These are phyloP conservation scores for Polyommatus icarus DNA, from an alignment of 2,888 invertebrate genomes.

Conservation along the genomic window DNA sequence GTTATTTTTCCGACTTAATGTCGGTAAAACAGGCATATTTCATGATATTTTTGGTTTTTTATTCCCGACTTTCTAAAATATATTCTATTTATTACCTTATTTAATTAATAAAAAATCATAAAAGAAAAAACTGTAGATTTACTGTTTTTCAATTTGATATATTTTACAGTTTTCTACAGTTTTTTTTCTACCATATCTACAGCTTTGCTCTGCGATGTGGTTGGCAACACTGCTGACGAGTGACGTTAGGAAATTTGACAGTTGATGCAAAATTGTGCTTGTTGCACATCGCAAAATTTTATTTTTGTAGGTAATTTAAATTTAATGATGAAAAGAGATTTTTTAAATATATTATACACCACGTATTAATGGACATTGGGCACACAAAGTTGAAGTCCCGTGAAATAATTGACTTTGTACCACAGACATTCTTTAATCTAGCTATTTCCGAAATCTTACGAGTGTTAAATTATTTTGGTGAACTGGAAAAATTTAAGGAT, in stretches of 20 bases:
- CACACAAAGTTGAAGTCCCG: background rate
- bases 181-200: no score
- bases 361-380: background rate
- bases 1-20: no score
- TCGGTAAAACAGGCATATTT: no score
- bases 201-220: no score
- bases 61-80: no score
- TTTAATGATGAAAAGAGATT: background rate
- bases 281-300: background rate
- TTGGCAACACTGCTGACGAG: no score
- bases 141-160: no score
- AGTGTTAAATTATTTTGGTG: slow-evolving; percentile 18
- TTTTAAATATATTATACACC: background rate
- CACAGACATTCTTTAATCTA: slow-evolving; percentile 1
- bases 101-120: no score
- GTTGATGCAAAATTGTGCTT: slow-evolving; percentile 7
- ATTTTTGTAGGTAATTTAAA: background rate
- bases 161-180: no score
- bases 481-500: slow-evolving; percentile 6
- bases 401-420: background rate
- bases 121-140: no score
- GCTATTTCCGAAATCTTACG: background rate
- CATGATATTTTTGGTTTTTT: no score
- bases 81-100: no score
- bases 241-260: background rate